Percentiles rank a stretch among this genome's conserved stretches.
Evolutionary conservation across 1,140 invertebrate species (phyloP).

Genomic region (Charaxes varanes): DNA sequence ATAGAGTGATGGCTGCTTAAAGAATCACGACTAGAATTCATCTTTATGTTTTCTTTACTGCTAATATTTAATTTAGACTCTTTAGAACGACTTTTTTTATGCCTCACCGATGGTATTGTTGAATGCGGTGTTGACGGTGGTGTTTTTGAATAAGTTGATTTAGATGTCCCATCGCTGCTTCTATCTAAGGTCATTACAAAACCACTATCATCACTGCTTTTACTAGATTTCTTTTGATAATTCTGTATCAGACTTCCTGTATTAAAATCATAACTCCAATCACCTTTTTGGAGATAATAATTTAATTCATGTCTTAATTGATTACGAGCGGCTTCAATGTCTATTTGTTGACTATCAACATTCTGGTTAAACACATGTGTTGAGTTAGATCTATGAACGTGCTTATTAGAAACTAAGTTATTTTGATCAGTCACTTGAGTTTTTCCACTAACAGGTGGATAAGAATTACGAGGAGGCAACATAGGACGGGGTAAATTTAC

Average conservation of each 20-base stretch:
- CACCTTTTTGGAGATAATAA: conserved; percentile 67
- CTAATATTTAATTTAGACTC: conserved; percentile 59
- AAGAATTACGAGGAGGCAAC: conserved; percentile 76
- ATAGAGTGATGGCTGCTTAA: conserved; percentile 70
- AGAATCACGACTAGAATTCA: conserved; percentile 70
- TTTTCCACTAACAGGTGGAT: conserved; percentile 75
- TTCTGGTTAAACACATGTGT: conserved; percentile 73
- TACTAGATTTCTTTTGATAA: conserved; percentile 69
- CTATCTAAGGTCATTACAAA: conserved; percentile 69
- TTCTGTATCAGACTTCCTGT: conserved; percentile 68
- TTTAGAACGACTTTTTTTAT: conserved; percentile 68
- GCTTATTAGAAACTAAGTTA: conserved; percentile 68
- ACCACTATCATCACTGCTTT: conserved; percentile 68
- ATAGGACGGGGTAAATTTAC: conserved; percentile 73
- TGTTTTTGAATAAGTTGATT: conserved; percentile 64
- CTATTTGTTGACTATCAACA: conserved; percentile 53
- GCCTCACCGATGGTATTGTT: conserved; percentile 56
- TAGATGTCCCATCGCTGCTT: conserved; percentile 66
- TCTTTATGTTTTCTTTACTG: conserved; percentile 59
- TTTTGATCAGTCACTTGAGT: conserved; percentile 67
- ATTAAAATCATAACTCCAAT: conserved; percentile 69
- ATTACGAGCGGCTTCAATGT: conserved; percentile 63
- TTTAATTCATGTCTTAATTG: conserved; percentile 65
- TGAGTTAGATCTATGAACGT: conserved; percentile 73
- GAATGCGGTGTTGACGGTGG: conserved; percentile 65